Base-by-base conservation (phyloP, 1,140 invertebrate genomes). In the Melitaea cinxia region DNA sequence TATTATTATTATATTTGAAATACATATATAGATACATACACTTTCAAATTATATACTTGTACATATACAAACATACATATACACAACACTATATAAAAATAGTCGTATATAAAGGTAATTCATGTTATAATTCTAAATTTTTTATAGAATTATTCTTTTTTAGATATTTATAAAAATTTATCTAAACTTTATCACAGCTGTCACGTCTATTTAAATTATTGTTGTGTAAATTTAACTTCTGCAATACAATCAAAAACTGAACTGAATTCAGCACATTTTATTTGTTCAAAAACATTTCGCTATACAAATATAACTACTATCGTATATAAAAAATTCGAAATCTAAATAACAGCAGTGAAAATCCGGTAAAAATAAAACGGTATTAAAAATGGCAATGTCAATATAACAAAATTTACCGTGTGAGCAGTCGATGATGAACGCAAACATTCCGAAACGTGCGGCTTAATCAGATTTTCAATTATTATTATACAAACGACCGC, bases 401-500 rank as follows among this genome's bases (percentile, higher is more conserved):
- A 60, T 45, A 61, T 17, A 74, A 65, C 65, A 54, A 52, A 66
- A 72, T 76, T 77, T 60, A 57, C 33, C 58, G 64, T 53, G 24
- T 65, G 56, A 59, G 56, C 67, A 28, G 52, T 14, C 53, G 66
- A 58, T 72, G 70, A 76, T 74, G 66, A 77, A 76, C 70, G 75
- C 66, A 77, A 80, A 75, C 69, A 80, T 21, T 49, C 45, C 70
- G 26, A 28, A 47, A 30, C 37, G 28, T 12, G 23, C 26, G 60
- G 50, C 39, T 42, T 76, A 76, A 80, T 78, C 70, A 70, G 70
- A 78, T 80, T 80, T 72, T 63, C 75, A 78, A 76, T 80, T 80
- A 76, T 67, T 72, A 66, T 77, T 67, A 70, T 37, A 73, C 71
- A 65, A 49, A 59, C 60, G 30, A 49, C 52, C n/a, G 39, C 37